These are phyloP conservation scores for Tauraco erythrolophus DNA, from an alignment of 2,113 vertebrate species.

Conservation along the genomic window DNA sequence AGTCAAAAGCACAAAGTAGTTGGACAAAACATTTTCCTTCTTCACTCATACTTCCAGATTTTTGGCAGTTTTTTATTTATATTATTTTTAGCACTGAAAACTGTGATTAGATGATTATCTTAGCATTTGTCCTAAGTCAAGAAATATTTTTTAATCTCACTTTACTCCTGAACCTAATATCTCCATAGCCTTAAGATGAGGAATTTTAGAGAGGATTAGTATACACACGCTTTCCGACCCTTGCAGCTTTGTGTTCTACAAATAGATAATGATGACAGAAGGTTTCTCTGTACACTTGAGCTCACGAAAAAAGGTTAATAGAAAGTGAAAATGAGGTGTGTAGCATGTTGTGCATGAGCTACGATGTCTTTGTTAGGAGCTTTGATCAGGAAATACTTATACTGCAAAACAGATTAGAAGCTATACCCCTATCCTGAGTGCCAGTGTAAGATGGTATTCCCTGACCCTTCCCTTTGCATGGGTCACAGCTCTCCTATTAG, in stretches of 20 bases:
- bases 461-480: slow-evolving; percentile 16
- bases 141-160: not conserved
- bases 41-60: not conserved
- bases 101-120: not conserved
- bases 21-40: not conserved
- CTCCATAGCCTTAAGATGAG: not conserved
- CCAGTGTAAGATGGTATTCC: not conserved
- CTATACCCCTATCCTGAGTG: not conserved
- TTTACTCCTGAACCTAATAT: not conserved
- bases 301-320: slow-evolving; percentile 54
- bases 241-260: not conserved
- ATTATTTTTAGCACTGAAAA: not conserved
- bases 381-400: slow-evolving; percentile 6
- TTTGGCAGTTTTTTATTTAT: not conserved
- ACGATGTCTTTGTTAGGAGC: slow-evolving; percentile 24
- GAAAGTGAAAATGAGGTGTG: slow-evolving; percentile 53
- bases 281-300: slow-evolving; percentile 19
- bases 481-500: slow-evolving; percentile 2
- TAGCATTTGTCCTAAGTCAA: not conserved
- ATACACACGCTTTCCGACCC: not conserved
- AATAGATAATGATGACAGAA: slow-evolving; percentile 35
- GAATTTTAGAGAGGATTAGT: not conserved
- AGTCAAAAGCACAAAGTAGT: not conserved
- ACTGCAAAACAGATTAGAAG: not conserved
- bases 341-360: slow-evolving; percentile 38